Percentiles rank a stretch among this genome's conserved stretches.
Conservation (phyloP, 2,113 vertebrate species). For the Oxygymnocypris stewartii region DNA sequence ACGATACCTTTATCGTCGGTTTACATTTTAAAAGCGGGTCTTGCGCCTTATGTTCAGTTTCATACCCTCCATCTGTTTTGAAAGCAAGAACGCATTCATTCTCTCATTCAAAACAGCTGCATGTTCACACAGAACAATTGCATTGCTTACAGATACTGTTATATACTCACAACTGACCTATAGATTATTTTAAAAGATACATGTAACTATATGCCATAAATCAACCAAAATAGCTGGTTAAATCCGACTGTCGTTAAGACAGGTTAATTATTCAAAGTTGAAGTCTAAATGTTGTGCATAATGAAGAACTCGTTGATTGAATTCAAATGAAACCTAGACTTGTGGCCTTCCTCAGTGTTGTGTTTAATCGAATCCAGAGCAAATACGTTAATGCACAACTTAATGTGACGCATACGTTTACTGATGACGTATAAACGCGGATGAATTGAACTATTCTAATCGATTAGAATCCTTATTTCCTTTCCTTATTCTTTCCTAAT, state of each 20-base stretch:
- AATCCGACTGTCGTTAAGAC: not conserved
- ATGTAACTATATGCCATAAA: not conserved
- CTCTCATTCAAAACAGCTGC: not conserved
- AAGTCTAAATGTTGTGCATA: too few species aligned
- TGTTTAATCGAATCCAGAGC: not conserved
- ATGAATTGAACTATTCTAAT: not conserved
- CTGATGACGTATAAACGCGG: not conserved
- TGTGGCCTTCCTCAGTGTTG: not conserved
- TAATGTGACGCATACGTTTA: not conserved
- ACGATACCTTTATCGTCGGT: not conserved
- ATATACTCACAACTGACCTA: not conserved
- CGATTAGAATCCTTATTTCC: too few species aligned
- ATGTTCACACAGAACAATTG: not conserved
- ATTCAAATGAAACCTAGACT: not conserved
- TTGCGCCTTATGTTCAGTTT: not conserved
- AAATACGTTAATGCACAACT: conserved; percentile 17
- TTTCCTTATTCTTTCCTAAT: not conserved
- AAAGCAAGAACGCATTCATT: not conserved
- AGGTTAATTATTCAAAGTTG: not conserved
- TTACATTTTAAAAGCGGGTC: not conserved
- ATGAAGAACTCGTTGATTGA: not conserved
- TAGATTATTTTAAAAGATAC: too few species aligned
- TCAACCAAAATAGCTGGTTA: not conserved
- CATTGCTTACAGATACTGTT: not conserved
- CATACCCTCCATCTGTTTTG: not conserved